These are phyloP conservation scores for Temnothorax unifasciatus DNA, from an alignment of 2,888 invertebrate species.

Conservation along the genomic window DNA sequence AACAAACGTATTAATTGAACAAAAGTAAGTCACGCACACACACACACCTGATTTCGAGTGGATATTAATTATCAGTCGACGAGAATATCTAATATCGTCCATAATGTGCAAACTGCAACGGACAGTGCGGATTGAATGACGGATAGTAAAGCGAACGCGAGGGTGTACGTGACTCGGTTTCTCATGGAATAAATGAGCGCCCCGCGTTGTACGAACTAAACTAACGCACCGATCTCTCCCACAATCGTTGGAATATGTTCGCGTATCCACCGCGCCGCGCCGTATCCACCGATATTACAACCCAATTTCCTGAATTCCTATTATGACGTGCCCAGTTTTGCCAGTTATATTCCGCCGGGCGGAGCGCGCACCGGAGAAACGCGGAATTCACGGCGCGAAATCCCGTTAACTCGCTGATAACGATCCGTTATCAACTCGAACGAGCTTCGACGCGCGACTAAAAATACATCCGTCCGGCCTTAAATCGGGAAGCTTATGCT, in stretches of 20 bases:
- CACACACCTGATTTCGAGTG: constrained; percentile 13
- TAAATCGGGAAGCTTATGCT: constrained; percentile 41
- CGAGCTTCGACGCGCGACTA: constrained; percentile 41
- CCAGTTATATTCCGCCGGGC: constrained; percentile 26
- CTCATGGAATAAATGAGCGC: constrained; percentile 59
- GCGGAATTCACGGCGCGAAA: constrained; percentile 20
- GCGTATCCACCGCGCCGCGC: constrained; percentile 16
- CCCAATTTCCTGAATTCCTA: constrained; percentile 56
- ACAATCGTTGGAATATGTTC: constrained; percentile 51
- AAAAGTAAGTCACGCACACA: constrained; percentile 33
- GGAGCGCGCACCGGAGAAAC: constrained; percentile 22
- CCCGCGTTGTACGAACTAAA: constrained; percentile 53
- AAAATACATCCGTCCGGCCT: constrained; percentile 51
- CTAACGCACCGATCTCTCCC: constrained; percentile 42
- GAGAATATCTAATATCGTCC: constrained; percentile 45
- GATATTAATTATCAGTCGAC: constrained; percentile 51
- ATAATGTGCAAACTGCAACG: constrained; percentile 52
- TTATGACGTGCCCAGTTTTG: constrained; percentile 53
- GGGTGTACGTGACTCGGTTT: constrained; percentile 47
- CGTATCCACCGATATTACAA: constrained; percentile 45
- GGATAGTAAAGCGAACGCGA: constrained; percentile 56
- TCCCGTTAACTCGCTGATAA: constrained; percentile 47
- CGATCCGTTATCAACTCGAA: constrained; percentile 39
- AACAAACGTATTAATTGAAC: constrained; percentile 10
- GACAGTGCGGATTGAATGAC: constrained; percentile 58